Evolutionary conservation across 2,888 invertebrate genomes (phyloP), one percentile per base, ranked within the genome.

Genomic region (Microctonus brassicae): DNA sequence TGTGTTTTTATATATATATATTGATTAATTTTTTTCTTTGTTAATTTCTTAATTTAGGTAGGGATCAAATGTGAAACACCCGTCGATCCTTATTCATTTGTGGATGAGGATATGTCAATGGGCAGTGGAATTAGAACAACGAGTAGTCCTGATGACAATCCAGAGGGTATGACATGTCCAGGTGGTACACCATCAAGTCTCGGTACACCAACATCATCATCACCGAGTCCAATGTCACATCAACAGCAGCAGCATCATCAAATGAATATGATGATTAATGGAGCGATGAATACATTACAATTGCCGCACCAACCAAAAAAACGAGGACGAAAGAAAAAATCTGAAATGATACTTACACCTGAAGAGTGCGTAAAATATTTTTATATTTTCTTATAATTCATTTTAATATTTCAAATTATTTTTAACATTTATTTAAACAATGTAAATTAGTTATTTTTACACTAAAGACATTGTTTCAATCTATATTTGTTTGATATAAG

Each of bases 301-400:
- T 76, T 81, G 68, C 75, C 77, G 57, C 86, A 87, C 71, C 87
- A 87, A 78, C 95, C 94, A 73, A 96, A 96, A 88, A 95, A 95
- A 87, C 89, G 96, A 17, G 96, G 96, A 24, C 89, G 96, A 69
- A 96, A 96, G 91, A 96, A 96, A 90, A 96, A 96, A 88, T 86
- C 85, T 63, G 87, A 87, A 72, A 87, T 87, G 83, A 86, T 87
- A 53, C 86, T 89, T 53, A 88, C 88, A 68, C 87, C 88, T 1
- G 89, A 89, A 78, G 88, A 89, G 88, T 88, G 80, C 85, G 87
- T 79, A 24, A 5, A n/a, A n/a, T n/a, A 29, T 29, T 58, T 29
- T 10, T 58, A 6, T 17, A 6, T 26, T 26, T n/a, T 24, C n/a
- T n/a, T n/a, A n/a, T n/a, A n/a, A 10, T 55, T 26, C 22, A 22